Evolutionary conservation across 2,888 invertebrate genomes (phyloP), one percentile per base, ranked within the genome.

Genomic region (Eupithecia dodoneata): DNA sequence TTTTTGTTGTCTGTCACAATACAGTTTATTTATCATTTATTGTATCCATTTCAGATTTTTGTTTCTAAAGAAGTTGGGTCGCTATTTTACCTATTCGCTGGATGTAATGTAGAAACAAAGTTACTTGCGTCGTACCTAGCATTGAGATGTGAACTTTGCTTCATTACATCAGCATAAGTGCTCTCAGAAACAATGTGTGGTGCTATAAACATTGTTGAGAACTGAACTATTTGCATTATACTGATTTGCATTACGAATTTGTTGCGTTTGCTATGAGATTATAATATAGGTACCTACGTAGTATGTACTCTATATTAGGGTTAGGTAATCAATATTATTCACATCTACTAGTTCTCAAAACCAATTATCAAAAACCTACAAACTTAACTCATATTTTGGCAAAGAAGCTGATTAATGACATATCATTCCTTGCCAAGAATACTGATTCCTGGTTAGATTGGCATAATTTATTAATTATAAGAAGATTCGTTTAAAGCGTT

Each of bases 131-230:
- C 63, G n/a, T 63, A 59, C 18, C 59, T 30, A 67, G 67, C 44
- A 67, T 67, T n/a, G 7, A 45, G 55, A 55, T 69, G 13, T 67
- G 55, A 69, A 74, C 75, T 71, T 71, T 71, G 75, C 42, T 49
- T 65, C 52, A 44, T 75, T 75, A 63, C 75, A 65, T 74, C 69
- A 74, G 63, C 49, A 71, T 59, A 66, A 45, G 69, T 69, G 71
- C 41, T 71, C 63, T n/a, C 18, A 18, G 63, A 49, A 71, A 71
- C 71, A 75, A 71, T 65, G 42, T 70, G 49, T 30, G 49, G 67
- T 45, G 18, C 15, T 42, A 75, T 65, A 63, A 65, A 42, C 42
- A 15, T 42, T 66, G 66, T 66, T 42, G 41, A 42, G 10, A 42
- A 66, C 67, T 69, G 67, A 44, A 69, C n/a, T 69, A 45, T 69